Conservation (phyloP, 2,113 vertebrate genomes). For the Hemiprocne comata region DNA sequence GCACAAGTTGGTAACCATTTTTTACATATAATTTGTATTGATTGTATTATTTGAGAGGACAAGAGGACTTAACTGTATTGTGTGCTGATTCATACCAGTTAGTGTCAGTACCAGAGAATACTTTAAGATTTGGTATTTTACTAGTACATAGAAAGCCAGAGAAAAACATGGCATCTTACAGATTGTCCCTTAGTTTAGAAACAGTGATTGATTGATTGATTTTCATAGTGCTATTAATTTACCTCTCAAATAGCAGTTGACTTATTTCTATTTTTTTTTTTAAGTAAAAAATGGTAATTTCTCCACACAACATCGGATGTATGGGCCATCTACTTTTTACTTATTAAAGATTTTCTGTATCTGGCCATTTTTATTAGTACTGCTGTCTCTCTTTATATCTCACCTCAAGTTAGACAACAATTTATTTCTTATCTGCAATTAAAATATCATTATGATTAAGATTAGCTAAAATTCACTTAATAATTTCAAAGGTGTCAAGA, state of each 20-base stretch:
- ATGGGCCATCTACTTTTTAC: background rate
- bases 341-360: background rate
- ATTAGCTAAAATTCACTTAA: background rate
- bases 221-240: background rate
- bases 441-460: background rate
- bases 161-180: background rate
- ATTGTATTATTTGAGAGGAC: background rate
- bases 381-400: background rate
- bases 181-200: background rate
- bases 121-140: background rate
- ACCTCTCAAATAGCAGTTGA: background rate
- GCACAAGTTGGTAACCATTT: background rate
- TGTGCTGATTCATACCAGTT: background rate
- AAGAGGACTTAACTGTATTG: no score
- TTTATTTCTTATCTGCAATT: background rate
- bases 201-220: background rate
- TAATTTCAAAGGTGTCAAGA: background rate
- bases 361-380: background rate
- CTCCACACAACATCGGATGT: accelerated
- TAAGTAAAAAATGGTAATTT: background rate
- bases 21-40: background rate
- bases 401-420: background rate
- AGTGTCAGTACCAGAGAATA: background rate
- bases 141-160: background rate
- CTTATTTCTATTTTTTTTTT: background rate